phyloP scores from a whole-genome alignment of 2,888 invertebrate species.

The Volucella inflata region DNA sequence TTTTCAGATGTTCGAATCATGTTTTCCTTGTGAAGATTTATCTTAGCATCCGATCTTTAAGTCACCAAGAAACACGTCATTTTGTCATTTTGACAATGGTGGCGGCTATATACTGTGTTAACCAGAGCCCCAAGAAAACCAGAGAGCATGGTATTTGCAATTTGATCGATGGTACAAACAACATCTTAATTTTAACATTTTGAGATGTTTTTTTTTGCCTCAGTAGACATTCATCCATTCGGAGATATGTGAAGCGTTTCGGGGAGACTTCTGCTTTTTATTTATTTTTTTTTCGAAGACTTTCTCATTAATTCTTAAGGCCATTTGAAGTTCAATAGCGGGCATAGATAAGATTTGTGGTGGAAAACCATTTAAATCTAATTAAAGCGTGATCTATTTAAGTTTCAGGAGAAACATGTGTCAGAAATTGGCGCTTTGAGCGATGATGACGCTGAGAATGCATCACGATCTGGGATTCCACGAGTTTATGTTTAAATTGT shows the following conservation, averaged over 20 bases:
- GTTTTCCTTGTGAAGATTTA: constrained; percentile 65
- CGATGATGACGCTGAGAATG: too few species aligned
- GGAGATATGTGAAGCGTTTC: constrained; percentile 31
- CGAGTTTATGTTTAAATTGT: too few species aligned
- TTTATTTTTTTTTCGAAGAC: neutral
- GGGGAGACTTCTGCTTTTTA: constrained; percentile 2
- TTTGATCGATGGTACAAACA: constrained; percentile 69
- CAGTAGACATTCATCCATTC: constrained; percentile 30
- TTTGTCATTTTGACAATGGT: constrained; percentile 53
- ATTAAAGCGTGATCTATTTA: neutral
- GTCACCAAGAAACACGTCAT: constrained; percentile 52
- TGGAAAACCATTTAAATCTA: neutral
- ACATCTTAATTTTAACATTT: constrained; percentile 68
- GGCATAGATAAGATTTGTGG: too few species aligned
- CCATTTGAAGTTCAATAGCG: constrained; percentile 33
- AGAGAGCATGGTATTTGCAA: constrained; percentile 49
- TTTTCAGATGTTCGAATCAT: constrained; percentile 72
- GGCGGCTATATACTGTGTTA: constrained; percentile 7
- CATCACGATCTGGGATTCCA: too few species aligned
- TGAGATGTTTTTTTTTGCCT: constrained; percentile 29
- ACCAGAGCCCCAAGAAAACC: neutral
- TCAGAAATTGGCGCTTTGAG: too few species aligned
- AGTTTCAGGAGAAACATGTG: neutral
- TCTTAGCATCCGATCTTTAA: constrained; percentile 71
- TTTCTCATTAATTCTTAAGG: constrained; percentile 23